Conservation (phyloP, 2,113 vertebrate genomes). For the Bothrops jararaca region DNA sequence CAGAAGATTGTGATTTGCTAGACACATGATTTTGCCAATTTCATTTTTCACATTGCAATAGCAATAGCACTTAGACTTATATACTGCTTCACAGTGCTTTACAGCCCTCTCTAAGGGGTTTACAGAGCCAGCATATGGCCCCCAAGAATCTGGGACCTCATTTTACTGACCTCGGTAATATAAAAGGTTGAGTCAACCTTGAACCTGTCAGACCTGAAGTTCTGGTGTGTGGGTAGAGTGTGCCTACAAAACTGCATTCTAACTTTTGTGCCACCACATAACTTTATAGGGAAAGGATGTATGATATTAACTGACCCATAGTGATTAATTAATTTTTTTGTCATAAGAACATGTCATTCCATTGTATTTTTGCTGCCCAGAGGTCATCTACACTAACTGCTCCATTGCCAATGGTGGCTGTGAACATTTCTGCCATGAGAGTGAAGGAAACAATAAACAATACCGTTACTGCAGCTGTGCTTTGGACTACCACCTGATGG, state of each 20-base stretch:
- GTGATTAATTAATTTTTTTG: not conserved
- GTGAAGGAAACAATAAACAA: not conserved
- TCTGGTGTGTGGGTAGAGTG: not conserved
- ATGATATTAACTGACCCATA: too few species aligned
- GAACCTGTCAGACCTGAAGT: not conserved
- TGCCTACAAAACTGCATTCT: not conserved
- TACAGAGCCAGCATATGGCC: not conserved
- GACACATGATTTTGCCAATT: not conserved
- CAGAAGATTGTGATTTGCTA: not conserved
- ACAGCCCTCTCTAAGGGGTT: not conserved
- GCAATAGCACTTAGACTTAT: not conserved
- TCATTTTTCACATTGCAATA: not conserved
- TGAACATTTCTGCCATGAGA: conserved; percentile 80
- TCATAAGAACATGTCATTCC: not conserved
- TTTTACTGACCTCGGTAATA: not conserved
- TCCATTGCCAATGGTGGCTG: conserved; percentile 81
- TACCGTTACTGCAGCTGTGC: conserved; percentile 80
- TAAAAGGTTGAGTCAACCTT: not conserved
- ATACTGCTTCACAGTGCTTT: not conserved
- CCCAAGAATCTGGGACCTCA: not conserved
- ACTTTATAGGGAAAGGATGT: not conserved
- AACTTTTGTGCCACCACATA: not conserved
- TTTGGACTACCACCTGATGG: conserved; percentile 68
- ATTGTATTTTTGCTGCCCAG: conserved; percentile 40
- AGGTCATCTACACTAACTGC: conserved; percentile 76